Evolutionary conservation across 2,888 invertebrate species (phyloP).

Genomic region (Hermaeophaga mercurialis): DNA sequence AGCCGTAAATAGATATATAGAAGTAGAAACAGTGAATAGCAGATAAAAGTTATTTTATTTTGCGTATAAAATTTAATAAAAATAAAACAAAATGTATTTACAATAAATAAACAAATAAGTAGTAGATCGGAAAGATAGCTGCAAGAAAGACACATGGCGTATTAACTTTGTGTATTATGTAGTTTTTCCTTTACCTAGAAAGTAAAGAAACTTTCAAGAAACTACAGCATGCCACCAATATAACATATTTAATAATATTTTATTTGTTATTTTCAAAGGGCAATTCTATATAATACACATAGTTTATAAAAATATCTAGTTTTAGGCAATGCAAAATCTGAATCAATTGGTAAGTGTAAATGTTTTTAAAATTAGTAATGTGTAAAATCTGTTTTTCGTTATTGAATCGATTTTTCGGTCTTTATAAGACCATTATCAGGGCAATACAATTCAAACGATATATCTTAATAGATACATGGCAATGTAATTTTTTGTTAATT

Average conservation of each 20-base stretch:
- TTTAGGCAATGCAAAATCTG: neutral
- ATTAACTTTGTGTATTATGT: constrained; percentile 5
- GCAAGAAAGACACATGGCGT: neutral
- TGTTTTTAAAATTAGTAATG: too few relatives aligned
- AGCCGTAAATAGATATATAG: constrained; percentile 2
- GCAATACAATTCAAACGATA: too few relatives aligned
- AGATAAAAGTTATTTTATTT: neutral
- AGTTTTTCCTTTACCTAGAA: too few relatives aligned
- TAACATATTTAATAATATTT: too few relatives aligned
- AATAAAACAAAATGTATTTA: constrained; percentile 1
- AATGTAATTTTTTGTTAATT: too few relatives aligned
- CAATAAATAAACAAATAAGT: neutral
- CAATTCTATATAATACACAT: neutral
- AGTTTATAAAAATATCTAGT: neutral
- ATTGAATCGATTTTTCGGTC: too few relatives aligned
- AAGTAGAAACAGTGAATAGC: neutral
- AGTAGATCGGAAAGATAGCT: constrained; percentile 1
- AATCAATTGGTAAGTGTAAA: too few relatives aligned
- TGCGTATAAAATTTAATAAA: neutral
- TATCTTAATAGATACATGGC: too few relatives aligned
- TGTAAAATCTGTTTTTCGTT: too few relatives aligned
- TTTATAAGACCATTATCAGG: too few relatives aligned
- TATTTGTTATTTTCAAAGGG: neutral
- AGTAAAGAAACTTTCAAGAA: too few relatives aligned
- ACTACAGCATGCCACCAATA: too few relatives aligned